Evolutionary conservation across 2,797 vertebrate species (phyloP), one percentile per base, ranked within the genome.

Genomic region (Cuculus canorus): DNA sequence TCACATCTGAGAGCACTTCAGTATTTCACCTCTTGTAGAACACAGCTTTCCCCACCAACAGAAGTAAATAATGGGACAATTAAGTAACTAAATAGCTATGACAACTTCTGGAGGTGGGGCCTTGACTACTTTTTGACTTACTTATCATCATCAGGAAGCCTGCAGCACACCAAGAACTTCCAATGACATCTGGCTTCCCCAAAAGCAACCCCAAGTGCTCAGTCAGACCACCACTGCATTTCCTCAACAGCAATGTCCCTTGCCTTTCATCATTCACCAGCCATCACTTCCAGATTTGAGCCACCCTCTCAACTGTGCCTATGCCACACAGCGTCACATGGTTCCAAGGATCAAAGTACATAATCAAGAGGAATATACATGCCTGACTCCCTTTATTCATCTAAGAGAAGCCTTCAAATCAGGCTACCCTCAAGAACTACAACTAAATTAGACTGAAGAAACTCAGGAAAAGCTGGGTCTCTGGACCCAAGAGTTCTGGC

Each of bases 341-440:
- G 14, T 27, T 33, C 24, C 60, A 27, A 22, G 13, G 39, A 28
- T 9, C 35, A 70, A 64, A 93, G 28, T 5, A 57, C n/a, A 43
- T 21, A 41, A 76, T 43, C 17, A 41, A 83, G 27, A 43, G 39
- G 17, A 65, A 56, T n/a, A n/a, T n/a, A n/a, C n/a, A n/a, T 14
- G 11, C 53, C 30, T 57, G 81, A 37, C 19, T 66, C 13, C 37
- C 57, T 78, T 50, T 30, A 2, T 54, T 50, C 27, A 21, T 41
- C 13, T 47, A 63, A 86, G 28, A 35, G 17, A 53, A 72, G 25
- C 7, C 24, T 32, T 28, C 76, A 47, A 30, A 23, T 70, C 15
- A 30, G 17, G 27, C 43, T 65, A 11, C 0, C 1, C 25, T 52
- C 23, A 65, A 33, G 4, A 75, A 8, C 11, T 57, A 35, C 1